Evolutionary conservation across 2,113 vertebrate species (phyloP), one percentile per base, ranked within the genome.

Genomic region (Mormyrus lacerda): DNA sequence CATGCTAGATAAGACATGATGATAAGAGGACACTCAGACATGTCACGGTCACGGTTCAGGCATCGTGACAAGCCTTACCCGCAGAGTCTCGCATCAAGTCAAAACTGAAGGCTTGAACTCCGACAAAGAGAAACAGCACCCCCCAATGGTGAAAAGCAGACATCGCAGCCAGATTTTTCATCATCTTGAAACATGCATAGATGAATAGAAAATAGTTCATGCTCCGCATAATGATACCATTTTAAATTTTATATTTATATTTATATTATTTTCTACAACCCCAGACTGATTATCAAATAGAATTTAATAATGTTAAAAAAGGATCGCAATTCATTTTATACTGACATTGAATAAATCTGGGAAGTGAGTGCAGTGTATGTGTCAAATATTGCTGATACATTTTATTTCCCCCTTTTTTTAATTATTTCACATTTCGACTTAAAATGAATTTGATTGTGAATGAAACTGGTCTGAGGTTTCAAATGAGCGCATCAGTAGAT

Each of bases 91-190:
- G 91, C 88, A 96, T 45, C 0, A 88, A 4, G 0, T 93, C 90
- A 1, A 85, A 4, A 1, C 73, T 19, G 24, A 79, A 39, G 2
- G 92, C 89, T 31, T 92, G 89, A 13, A 90, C 92, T 31, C 0
- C 51, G 13, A 82, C 42, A 88, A 87, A 93, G 92, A 92, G 85
- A 90, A 89, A 92, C 89, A 95, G 92, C 42, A 91, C 76, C 90
- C 91, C 94, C 93, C 91, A 55, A 89, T 96, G 93, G 92, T 92
- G 90, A 48, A 94, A 42, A 89, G 84, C 44, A 4, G 92, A 69
- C 87, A 93, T 58, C 87, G 53, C 93, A 91, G 53, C 53, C 90
- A 93, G 35, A 8, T 42, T 92, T 87, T 92, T 92, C 90, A 92
- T 94, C 50, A 42, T 79, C 73, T 79, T 79, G 73, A 35, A 17